phyloP scores from a whole-genome alignment of 2,113 vertebrate genomes.

The Notarius quadriscutis region DNA sequence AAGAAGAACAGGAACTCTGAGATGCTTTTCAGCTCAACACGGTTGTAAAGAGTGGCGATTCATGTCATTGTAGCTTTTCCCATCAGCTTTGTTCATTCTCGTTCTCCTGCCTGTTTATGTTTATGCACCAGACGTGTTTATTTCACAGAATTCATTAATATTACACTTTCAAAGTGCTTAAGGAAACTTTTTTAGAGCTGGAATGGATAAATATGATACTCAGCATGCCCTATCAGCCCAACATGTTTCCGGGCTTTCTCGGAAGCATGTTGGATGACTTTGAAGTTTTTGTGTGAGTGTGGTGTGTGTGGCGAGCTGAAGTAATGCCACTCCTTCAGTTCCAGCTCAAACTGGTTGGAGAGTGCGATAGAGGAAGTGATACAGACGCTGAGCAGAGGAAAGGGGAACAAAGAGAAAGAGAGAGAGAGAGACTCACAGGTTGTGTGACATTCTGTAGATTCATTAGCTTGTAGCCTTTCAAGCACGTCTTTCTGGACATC shows the following conservation, averaged over 20 bases:
- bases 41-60: neutral
- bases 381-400: neutral
- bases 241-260: conserved; percentile 74
- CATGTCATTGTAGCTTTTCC: neutral
- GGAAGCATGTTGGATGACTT: conserved; percentile 54
- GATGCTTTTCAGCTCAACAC: neutral
- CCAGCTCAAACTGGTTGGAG: conserved; percentile 35
- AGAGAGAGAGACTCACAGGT: neutral
- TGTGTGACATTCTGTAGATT: neutral
- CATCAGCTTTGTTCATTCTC: neutral
- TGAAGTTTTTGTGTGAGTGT: conserved; percentile 65
- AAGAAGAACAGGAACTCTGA: neutral
- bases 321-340: conserved; percentile 33
- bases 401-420: neutral
- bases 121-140: neutral
- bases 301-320: conserved; percentile 13
- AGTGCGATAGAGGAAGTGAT: conserved; percentile 37
- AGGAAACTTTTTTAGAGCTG: conserved; percentile 10
- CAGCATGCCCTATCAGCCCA: conserved; percentile 52
- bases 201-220: conserved; percentile 48
- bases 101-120: neutral
- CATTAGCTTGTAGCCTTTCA: neutral
- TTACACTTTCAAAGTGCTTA: neutral
- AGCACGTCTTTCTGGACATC: no score
- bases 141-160: no score